These are phyloP conservation scores for Erpetoichthys calabaricus DNA, from an alignment of 2,797 vertebrate genomes.

Conservation along the genomic window DNA sequence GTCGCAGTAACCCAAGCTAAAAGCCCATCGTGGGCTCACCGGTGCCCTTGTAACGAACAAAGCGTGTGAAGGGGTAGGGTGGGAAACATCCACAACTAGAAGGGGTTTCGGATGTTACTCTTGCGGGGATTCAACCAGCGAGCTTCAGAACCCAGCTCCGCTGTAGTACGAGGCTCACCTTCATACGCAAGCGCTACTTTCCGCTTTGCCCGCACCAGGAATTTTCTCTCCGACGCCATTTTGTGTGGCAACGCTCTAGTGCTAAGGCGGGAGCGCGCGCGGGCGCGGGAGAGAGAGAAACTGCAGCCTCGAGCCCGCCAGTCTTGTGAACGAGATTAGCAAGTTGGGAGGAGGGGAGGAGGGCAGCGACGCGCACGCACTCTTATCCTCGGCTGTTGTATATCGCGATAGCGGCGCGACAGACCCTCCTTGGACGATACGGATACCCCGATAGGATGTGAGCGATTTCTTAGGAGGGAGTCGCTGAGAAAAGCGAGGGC, in stretches of 20 bases:
- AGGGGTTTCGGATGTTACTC: no score
- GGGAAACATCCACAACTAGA: no score
- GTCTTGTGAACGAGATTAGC: slow-evolving; percentile 41
- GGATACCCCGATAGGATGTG: no score
- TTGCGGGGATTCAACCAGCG: no score
- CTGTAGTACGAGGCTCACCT: no score
- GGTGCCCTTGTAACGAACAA: no score
- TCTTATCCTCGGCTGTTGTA: slow-evolving; percentile 8
- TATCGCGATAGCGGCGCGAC: slow-evolving; percentile 26
- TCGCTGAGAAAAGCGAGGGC: background rate
- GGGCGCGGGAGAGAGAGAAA: slow-evolving; percentile 5
- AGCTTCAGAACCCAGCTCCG: no score
- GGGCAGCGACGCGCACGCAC: background rate
- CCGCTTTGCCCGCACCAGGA: no score
- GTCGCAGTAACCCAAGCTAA: no score
- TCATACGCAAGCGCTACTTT: no score
- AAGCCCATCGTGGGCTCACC: no score
- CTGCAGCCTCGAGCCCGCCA: slow-evolving; percentile 7
- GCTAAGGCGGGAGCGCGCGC: slow-evolving; percentile 37
- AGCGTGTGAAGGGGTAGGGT: no score
- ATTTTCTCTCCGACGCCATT: slow-evolving; percentile 28
- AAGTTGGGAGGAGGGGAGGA: slow-evolving; percentile 13
- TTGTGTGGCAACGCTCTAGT: slow-evolving; percentile 47
- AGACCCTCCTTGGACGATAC: slow-evolving; percentile 14
- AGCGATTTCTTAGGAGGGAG: background rate